These are phyloP conservation scores for Lordiphosa stackelbergi DNA, from an alignment of 1,140 invertebrate species.

Conservation along the genomic window DNA sequence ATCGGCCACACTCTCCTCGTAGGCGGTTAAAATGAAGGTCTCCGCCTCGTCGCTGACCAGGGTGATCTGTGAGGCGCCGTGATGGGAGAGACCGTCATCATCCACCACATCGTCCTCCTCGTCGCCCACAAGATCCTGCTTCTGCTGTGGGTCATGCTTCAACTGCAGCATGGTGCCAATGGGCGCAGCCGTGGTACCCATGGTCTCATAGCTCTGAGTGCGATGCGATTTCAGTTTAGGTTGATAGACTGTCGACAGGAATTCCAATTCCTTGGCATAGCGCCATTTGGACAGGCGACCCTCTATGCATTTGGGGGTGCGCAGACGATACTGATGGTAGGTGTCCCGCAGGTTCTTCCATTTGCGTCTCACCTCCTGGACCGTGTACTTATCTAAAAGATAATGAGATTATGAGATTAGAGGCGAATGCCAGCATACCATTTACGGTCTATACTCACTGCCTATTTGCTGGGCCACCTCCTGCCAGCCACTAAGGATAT, in stretches of 20 bases:
- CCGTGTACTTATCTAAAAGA: constrained; percentile 68
- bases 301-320: constrained; percentile 69
- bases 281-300: constrained; percentile 71
- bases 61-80: constrained; percentile 54
- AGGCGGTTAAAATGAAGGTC: constrained; percentile 66
- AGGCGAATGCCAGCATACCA: too few species aligned
- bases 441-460: constrained; percentile 42
- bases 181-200: constrained; percentile 6
- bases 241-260: constrained; percentile 69
- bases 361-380: constrained; percentile 70
- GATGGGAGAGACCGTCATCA: constrained; percentile 56
- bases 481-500: constrained; percentile 67
- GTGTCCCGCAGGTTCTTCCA: constrained; percentile 74
- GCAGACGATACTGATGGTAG: constrained; percentile 72
- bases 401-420: too few species aligned
- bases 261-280: constrained; percentile 69
- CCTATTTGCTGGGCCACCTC: constrained; percentile 67
- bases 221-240: constrained; percentile 71
- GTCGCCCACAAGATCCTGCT: constrained; percentile 21
- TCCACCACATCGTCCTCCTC: constrained; percentile 44
- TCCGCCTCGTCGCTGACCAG: constrained; percentile 67
- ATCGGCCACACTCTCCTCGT: constrained; percentile 70
- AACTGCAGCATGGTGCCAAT: constrained; percentile 39
- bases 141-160: constrained; percentile 24
- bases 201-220: constrained; percentile 24